Base-by-base conservation (phyloP, 2,888 invertebrate species). In the Hyalella azteca region DNA sequence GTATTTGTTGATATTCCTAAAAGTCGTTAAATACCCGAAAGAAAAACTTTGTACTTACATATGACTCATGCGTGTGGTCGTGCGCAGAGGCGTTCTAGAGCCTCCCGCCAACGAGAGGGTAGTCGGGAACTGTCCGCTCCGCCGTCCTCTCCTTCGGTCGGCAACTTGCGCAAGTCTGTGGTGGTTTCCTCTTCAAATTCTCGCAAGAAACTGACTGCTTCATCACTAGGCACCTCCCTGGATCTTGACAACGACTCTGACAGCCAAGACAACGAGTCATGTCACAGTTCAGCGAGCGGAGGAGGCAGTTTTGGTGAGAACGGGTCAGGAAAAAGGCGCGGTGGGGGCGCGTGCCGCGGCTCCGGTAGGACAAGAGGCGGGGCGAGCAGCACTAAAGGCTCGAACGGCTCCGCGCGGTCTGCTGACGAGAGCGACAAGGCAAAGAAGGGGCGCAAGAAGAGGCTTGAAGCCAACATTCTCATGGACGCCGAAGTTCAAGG, bases 401-500 rank as follows among this genome's bases (percentile, higher is more conserved):
- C 66, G 66, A 78, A 78, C 19, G 22, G 60, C 5, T 41, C 45
- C 48, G 15, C n/a, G 2, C n/a, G n/a, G 39, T 26, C 77, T 39
- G 13, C 54, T 22, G 77, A 77, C 9, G 77, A 77, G n/a, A 7
- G 29, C 19, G 73, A 78, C 40, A 77, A 75, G 39, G 81, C 36
- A 50, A 83, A 83, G 59, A 78, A 81, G 59, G 83, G 83, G 7
- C 45, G 83, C 3, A 83, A 83, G 81, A 83, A 81, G 78, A 83
- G 81, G 45, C 41, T 49, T 29, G 83, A 83, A 45, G 81, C 76
- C 32, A 79, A 81, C 39, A 40, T 81, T 60, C 75, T 79, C 32
- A 54, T 77, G 77, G 77, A 50, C 39, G 39, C 48, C 36, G 76
- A 49, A 29, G 26, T 48, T 13, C 36, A 45, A 26, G 76, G 36